A percentile compares a stretch with the other conserved stretches of the same genome.
Evolutionary conservation across 2,113 vertebrate genomes (phyloP).

Genomic region (Platycercus adscitus): DNA sequence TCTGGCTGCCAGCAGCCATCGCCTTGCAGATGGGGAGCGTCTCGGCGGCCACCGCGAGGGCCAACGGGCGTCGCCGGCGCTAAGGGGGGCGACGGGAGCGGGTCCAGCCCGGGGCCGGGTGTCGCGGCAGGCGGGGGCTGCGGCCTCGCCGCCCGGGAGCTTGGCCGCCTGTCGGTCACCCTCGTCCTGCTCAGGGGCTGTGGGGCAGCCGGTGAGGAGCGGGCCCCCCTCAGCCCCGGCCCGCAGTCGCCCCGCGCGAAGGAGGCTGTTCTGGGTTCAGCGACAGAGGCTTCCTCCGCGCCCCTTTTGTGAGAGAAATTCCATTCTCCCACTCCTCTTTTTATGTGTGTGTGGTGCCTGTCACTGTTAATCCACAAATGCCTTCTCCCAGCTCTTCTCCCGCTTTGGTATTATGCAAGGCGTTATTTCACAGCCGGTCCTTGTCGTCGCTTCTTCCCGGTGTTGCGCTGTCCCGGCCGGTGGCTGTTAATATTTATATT

Average conservation of each 20-base stretch:
- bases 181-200: not conserved
- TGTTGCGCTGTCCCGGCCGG: not conserved
- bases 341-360: not conserved
- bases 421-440: accelerated
- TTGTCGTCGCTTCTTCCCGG: too few relatives aligned
- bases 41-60: not conserved
- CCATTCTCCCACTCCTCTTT: accelerated
- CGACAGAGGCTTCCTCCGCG: not conserved
- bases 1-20: not conserved
- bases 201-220: not conserved
- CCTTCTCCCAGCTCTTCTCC: not conserved
- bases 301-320: not conserved
- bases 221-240: too few relatives aligned
- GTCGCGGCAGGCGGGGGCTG: accelerated
- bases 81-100: not conserved
- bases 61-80: not conserved
- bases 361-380: not conserved
- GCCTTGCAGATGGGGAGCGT: not conserved
- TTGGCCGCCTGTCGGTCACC: not conserved
- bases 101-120: accelerated
- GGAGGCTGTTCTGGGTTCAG: not conserved
- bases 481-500: not conserved
- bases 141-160: not conserved
- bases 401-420: accelerated
- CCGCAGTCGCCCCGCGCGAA: not conserved